Base-by-base conservation (phyloP, 2,888 invertebrate genomes). In the Deroplatys truncata region DNA sequence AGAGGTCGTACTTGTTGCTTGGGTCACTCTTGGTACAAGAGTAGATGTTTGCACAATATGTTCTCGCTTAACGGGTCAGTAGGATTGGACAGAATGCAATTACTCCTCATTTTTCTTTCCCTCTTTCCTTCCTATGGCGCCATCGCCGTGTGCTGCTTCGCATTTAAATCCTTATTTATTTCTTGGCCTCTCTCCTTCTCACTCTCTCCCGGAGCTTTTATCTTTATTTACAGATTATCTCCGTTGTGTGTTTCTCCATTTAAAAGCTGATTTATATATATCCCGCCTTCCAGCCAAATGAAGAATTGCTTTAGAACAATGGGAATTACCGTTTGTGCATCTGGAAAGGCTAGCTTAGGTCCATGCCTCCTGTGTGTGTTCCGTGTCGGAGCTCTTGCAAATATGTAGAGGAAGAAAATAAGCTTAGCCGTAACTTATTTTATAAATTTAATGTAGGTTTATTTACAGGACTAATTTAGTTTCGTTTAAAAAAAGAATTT, bases 141-240 rank as follows among this genome's bases (percentile, higher is more conserved):
- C 56, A 72, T 72, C 56, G 16, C 56, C 25, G 56, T 72, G 20
- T 72, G 56, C 56, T 72, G 56, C 56, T 72, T 72, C 56, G 56
- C 56, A 86, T 86, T 86, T 86, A 86, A 86, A 86, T 86, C 86
- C 86, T 86, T 86, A 86, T 86, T 86, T 86, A 86, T 86, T 86
- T 82, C 86, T 49, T 86, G 43, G 56, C 56, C 56, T 20, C 20
- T 28, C 85, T 43, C 43, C 49, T 43, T 85, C 49, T 49, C 43
- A n/a, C 35, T 85, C 85, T 16, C 56, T 28, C 85, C 13, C 28
- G 3, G 35, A 56, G 28, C 29, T 28, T 86, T 31, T 31, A 72
- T 31, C 82, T 86, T 86, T 86, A 86, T 86, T 86, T 86, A 86
- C 86, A 86, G 86, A 82, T 82, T 20, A 56, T 86, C 86, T 86